Base-by-base conservation (phyloP, 1,140 invertebrate genomes). In the Drosophila murphyi region DNA sequence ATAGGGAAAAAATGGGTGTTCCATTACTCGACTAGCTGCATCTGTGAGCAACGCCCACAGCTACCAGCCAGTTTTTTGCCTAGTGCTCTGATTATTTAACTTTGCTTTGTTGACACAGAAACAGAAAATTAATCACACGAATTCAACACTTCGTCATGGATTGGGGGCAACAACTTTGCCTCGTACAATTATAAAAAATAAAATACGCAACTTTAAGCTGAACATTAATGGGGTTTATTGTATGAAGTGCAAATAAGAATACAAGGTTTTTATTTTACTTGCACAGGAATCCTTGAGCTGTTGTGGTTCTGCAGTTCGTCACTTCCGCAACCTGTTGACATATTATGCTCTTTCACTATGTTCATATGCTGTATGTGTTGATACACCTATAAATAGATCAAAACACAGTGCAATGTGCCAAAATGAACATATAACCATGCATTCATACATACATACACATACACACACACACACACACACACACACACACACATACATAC, bases 301-400 rank as follows among this genome's bases (percentile, higher is more conserved):
- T 41, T 41, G 45, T 56, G 29, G 28, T 50, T 64, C 51, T 45
- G 39, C n/a, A 0, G 20, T 2, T 20, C 78, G 71, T 72, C 83
- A 87, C 80, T 88, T 89, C 83, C 83, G 83, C 85, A 88, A 88
- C 83, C 83, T 88, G 83, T 88, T 88, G 85, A 88, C 80, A 88
- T 61, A 68, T 73, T 72, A 29, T 76, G 54, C 60, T 34, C 57
- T 68, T 80, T 55, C 34, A 37, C 68, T 74, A 35, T 52, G 55
- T 55, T 65, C 52, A 63, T 43, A 51, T 54, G 63, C 41, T 55
- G 48, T 67, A 50, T 80, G 71, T 37, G 55, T 43, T 57, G 54
- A 73, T 60, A 29, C 20, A 20, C 55, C 76, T 80, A 89, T 78
- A 83, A 88, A 88, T 89, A 88, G 73, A 76, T 37, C 50, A 68